Evolutionary conservation across 1,140 invertebrate genomes (phyloP), one percentile per base, ranked within the genome.

Genomic region (Nasonia vitripennis): DNA sequence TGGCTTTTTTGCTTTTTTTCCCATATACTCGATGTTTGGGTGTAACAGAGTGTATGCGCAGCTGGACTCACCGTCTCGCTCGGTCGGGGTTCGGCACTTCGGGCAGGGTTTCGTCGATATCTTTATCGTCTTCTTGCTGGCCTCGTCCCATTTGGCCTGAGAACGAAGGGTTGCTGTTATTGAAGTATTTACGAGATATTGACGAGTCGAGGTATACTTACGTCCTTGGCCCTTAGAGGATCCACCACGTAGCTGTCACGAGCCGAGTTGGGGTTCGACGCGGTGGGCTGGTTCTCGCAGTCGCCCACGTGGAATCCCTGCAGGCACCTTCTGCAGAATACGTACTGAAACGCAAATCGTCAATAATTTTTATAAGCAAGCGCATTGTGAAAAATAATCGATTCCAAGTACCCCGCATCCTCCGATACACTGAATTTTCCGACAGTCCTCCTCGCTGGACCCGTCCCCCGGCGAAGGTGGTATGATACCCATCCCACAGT

Each of bases 51-150:
- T 75, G 67, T 6, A 37, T 37, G 27, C 27, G 2, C 7, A 45
- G 12, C 11, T 48, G 23, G 23, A 73, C 87, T 90, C 91, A 96
- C 97, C 97, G 92, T 96, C 96, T 90, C 96, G 93, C 93, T 98
- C 97, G 3, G 97, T 98, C 62, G 97, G 96, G 14, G 97, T 97
- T 88, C 96, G 94, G 92, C 97, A 98, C 88, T 97, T 96, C 2
- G 97, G 97, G 92, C 98, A 98, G 2, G 97, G 97, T 93, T 98
- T 98, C 14, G 97, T 97, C 9, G 95, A 96, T 83, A 96, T 95
- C 93, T 96, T 95, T 86, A 98, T 98, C 1, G 95, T 95, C 74
- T 96, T 95, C 89, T 95, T 95, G 83, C 94, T 96, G 45, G 96
- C 96, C 90, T 96, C 95, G 81, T 97, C 97, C 96, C 97, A 97